phyloP scores from a whole-genome alignment of 2,888 invertebrate genomes.

The Rotaria magnacalcarata region DNA sequence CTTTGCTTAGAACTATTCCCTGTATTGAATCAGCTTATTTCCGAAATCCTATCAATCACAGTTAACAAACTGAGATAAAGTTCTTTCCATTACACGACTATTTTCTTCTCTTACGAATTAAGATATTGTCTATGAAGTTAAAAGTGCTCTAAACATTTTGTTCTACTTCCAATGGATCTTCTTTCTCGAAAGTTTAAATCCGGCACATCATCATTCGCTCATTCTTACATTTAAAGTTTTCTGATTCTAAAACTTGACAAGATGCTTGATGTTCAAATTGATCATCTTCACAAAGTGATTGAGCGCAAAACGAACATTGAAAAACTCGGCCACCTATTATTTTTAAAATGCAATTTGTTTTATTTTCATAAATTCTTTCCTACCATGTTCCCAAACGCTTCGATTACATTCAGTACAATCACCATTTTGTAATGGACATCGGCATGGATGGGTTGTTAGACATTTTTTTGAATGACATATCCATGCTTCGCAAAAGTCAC shows the following conservation, averaged over 20 bases:
- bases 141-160: too few species aligned
- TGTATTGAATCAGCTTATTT: too few species aligned
- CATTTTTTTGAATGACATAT: constrained; percentile 90
- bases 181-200: too few species aligned
- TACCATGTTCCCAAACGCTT: constrained; percentile 88
- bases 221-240: constrained; percentile 78
- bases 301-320: constrained; percentile 82
- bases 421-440: constrained; percentile 81
- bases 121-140: too few species aligned
- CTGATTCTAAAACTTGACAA: constrained; percentile 87
- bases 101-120: too few species aligned
- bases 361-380: background rate
- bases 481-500: constrained; percentile 96
- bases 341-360: background rate
- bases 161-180: too few species aligned
- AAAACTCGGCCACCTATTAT: constrained; percentile 63
- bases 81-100: too few species aligned
- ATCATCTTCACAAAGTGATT: constrained; percentile 81
- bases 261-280: constrained; percentile 91
- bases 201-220: too few species aligned
- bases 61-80: too few species aligned
- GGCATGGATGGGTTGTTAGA: constrained; percentile 80
- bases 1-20: too few species aligned
- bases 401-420: constrained; percentile 84
- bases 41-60: too few species aligned